Percentiles rank a stretch among this genome's conserved stretches.
These are phyloP conservation scores for Poecilia picta DNA, from an alignment of 2,797 vertebrate species.

Conservation along the genomic window DNA sequence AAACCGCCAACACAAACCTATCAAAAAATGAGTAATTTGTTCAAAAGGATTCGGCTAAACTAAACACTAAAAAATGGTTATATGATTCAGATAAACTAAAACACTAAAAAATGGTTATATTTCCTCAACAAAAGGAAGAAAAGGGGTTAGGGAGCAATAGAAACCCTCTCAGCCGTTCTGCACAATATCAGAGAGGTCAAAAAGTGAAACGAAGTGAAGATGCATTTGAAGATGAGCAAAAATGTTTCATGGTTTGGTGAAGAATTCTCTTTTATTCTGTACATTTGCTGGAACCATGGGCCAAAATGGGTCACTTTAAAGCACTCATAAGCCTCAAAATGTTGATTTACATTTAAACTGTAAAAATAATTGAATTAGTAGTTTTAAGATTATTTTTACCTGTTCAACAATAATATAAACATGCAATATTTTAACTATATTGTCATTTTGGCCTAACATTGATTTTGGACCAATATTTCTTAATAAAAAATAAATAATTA, in stretches of 20 bases:
- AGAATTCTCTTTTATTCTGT: neutral
- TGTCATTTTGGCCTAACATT: too few relatives aligned
- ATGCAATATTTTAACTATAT: neutral
- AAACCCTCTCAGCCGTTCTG: constrained; percentile 61
- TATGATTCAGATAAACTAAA: too few relatives aligned
- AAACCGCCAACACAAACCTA: too few relatives aligned
- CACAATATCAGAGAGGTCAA: constrained; percentile 50
- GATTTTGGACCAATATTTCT: too few relatives aligned
- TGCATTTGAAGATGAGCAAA: too few relatives aligned
- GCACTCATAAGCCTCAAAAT: neutral
- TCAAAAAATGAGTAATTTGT: too few relatives aligned
- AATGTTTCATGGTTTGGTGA: neutral
- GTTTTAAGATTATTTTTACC: neutral
- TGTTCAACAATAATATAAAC: neutral
- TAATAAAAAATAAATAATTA: too few relatives aligned
- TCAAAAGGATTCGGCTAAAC: too few relatives aligned
- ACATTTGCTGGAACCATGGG: neutral
- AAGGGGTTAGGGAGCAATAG: constrained; percentile 38
- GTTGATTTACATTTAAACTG: neutral
- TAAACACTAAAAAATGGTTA: too few relatives aligned
- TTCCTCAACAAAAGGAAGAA: constrained; percentile 21
- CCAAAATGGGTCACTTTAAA: neutral
- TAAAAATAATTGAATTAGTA: neutral
- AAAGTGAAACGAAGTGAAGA: constrained; percentile 26
- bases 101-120: too few relatives aligned